These are phyloP conservation scores for Armadillidium nasatum DNA, from an alignment of 1,140 invertebrate species.

Conservation along the genomic window DNA sequence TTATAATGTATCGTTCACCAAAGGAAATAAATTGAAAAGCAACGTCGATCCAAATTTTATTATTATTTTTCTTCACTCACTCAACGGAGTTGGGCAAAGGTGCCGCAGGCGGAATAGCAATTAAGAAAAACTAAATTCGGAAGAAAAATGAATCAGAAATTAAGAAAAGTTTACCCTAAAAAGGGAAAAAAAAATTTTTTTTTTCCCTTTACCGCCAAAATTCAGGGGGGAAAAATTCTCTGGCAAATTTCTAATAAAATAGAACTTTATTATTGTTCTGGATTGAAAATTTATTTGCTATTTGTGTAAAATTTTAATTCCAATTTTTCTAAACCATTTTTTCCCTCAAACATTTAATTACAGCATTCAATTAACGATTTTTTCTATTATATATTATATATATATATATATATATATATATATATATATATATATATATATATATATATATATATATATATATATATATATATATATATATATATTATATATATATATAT, in stretches of 20 bases:
- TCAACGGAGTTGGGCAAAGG: not conserved
- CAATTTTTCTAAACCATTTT: not conserved
- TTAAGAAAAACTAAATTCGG: not conserved
- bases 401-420: too few species aligned
- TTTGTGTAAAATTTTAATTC: conserved; percentile 1
- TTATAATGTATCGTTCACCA: not conserved
- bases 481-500: too few species aligned
- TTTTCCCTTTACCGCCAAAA: not conserved
- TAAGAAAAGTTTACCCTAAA: conserved; percentile 10
- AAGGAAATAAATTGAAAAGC: not conserved
- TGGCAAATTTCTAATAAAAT: conserved; percentile 8
- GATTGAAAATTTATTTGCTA: not conserved
- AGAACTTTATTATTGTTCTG: not conserved
- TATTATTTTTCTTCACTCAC: not conserved
- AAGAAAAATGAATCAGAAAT: conserved; percentile 14
- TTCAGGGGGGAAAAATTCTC: too few species aligned
- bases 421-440: too few species aligned
- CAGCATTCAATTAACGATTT: too few species aligned
- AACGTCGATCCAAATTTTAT: not conserved
- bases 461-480: too few species aligned
- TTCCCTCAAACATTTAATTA: too few species aligned
- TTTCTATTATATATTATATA: too few species aligned
- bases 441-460: too few species aligned
- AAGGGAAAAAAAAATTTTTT: not conserved
- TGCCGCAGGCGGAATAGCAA: conserved; percentile 2